Base-by-base conservation (phyloP, 2,797 vertebrate species). In the Jordanella pulchra region DNA sequence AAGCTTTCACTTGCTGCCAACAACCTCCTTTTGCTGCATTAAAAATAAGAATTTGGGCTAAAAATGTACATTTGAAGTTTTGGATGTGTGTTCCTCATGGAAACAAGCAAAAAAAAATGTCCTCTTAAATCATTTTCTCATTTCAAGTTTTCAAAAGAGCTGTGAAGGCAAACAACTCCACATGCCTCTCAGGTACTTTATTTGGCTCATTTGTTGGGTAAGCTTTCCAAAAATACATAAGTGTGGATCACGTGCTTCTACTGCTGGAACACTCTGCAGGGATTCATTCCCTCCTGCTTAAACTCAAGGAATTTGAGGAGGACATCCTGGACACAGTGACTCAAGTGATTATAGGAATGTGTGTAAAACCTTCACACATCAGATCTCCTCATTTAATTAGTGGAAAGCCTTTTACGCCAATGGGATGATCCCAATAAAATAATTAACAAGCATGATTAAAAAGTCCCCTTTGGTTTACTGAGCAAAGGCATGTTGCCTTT, bases 391-490 rank as follows among this genome's bases (percentile, higher is more conserved):
- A 75, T 83, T 86, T 82, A 81, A 88, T 89, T 77, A 79, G 68
- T 78, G 80, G 69, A 85, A 55, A 63, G 21, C 76, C 79, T 89
- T 73, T 78, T 79, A 55, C 67, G 79, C 81, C 80, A 67, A 63
- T 71, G 61, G 58, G 73, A 88, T 85, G 75, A 70, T 45, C 60
- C 77, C 86, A 69, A 28, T 92, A 83, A 89, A 89, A 83, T 18
- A 35, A 75, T 80, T 73, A 78, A 89, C 64, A 72, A 69, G 67
- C 9, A 30, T 77, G 80, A 85, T 55, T 90, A 90, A 88, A 91
- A 90, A 83, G 75, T 88, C 81, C 82, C 87, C 86, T 89, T 87
- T 86, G 82, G 80, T 85, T 89, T 80, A 75, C 35, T 39, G 73
- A 64, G 77, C 84, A 87, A 90, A 85, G 92, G 77, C 86, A 71